Conservation (phyloP, 2,797 vertebrate genomes). For the Notamacropus eugenii region DNA sequence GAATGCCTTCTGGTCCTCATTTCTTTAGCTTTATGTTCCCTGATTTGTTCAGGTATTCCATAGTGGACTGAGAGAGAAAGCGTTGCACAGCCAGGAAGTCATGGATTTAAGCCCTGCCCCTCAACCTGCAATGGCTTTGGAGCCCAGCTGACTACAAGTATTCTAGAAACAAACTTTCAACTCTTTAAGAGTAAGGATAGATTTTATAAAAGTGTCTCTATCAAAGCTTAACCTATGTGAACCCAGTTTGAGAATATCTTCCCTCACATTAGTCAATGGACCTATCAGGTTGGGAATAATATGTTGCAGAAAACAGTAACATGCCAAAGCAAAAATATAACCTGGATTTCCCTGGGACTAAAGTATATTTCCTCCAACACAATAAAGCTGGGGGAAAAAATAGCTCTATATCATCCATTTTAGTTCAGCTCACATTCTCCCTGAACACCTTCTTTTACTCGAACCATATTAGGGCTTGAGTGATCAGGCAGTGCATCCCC, state of each 20-base stretch:
- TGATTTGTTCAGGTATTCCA: too few relatives aligned
- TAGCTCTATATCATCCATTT: neutral
- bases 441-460: neutral
- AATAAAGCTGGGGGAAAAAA: neutral
- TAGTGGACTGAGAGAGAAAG: too few relatives aligned
- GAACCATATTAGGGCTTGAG: neutral
- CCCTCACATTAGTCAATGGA: neutral
- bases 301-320: conserved; percentile 4
- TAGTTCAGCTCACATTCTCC: neutral
- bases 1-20: too few relatives aligned
- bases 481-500: neutral
- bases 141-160: conserved; percentile 5
- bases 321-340: conserved; percentile 34
- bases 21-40: too few relatives aligned
- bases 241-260: neutral
- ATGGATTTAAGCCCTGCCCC: too few relatives aligned
- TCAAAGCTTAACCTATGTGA: neutral
- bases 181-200: conserved; percentile 10
- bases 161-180: neutral
- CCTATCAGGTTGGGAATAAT: neutral
- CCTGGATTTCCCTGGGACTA: conserved; percentile 3
- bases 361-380: neutral
- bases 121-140: too few relatives aligned
- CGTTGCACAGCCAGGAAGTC: too few relatives aligned
- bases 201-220: neutral